Evolutionary conservation across 2,888 invertebrate genomes (phyloP).

Genomic region (Sialis fuliginosa): DNA sequence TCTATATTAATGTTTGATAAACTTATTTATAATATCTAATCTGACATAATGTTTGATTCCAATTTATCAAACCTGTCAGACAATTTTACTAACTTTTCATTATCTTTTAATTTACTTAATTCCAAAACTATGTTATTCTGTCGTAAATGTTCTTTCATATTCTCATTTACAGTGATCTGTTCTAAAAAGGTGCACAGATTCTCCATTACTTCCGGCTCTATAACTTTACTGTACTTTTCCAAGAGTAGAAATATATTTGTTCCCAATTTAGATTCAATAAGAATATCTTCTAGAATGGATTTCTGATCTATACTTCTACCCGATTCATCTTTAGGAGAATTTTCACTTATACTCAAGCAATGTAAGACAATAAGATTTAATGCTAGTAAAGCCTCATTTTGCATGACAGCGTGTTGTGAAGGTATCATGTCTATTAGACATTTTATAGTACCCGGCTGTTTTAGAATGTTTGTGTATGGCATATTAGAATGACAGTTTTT

Average conservation of each 20-base stretch:
- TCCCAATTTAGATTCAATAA: constrained; percentile 4
- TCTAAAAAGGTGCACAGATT: constrained; percentile 2
- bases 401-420: constrained; percentile 75
- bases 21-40: too few relatives aligned
- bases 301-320: background rate
- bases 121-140: constrained; percentile 2
- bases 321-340: background rate
- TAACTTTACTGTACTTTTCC: background rate
- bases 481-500: constrained; percentile 41
- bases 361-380: constrained; percentile 40
- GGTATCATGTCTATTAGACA: constrained; percentile 68
- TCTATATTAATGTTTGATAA: too few relatives aligned
- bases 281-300: background rate
- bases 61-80: constrained; percentile 3
- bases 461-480: constrained; percentile 21
- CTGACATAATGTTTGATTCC: too few relatives aligned
- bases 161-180: background rate
- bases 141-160: constrained; percentile 1
- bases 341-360: constrained; percentile 12
- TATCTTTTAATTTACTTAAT: constrained; percentile 2
- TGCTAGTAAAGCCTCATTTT: constrained; percentile 62
- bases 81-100: constrained; percentile 1
- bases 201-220: constrained; percentile 4
- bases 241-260: constrained; percentile 2
- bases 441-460: constrained; percentile 49